Evolutionary conservation across 2,113 vertebrate genomes (phyloP), one percentile per base, ranked within the genome.

Genomic region (Ursus arctos): DNA sequence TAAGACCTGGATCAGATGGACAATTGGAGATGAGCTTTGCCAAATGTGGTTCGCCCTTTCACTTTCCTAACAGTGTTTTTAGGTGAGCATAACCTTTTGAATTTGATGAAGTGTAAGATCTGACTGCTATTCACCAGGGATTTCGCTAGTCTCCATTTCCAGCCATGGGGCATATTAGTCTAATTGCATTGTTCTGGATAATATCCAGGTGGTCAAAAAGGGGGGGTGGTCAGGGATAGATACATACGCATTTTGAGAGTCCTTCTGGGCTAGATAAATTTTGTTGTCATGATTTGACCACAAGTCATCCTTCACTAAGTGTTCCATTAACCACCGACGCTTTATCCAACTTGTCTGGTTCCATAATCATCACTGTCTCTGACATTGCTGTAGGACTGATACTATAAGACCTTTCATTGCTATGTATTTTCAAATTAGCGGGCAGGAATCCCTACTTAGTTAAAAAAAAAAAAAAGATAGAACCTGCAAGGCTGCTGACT

Each of bases 341-440:
- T 90, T 89, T 84, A 74, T 94, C 69, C 69, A 81, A 33, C 22
- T 80, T 74, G 12, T 83, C 43, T 82, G 76, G 43, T n/a, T 95
- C 91, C 69, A 87, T 65, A 77, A 89, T 80, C 85, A 74, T 92
- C 55, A 79, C 2, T 53, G 40, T n/a, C 26, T 67, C 53, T 88
- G 51, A 51, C 4, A 49, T 0, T 55, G 55, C 22, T 49, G 14
- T n/a, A 88, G 55, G 31, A 61, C 43, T 74, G 88, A 88, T 83
- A 57, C 13, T 69, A 7, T 24, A 57, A 92, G 49, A 80, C 53
- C 67, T 96, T 95, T 92, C 87, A 86, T 72, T 96, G 74, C 47
- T 83, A 82, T 24, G 18, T 86, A 81, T 92, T 97, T 96, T 95
- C 76, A 96, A 85, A 94, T 81, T 51, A 94, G 5, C 40, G n/a